Conservation (phyloP, 2,797 vertebrate genomes). For the Cynodonichthys magdalenae region DNA sequence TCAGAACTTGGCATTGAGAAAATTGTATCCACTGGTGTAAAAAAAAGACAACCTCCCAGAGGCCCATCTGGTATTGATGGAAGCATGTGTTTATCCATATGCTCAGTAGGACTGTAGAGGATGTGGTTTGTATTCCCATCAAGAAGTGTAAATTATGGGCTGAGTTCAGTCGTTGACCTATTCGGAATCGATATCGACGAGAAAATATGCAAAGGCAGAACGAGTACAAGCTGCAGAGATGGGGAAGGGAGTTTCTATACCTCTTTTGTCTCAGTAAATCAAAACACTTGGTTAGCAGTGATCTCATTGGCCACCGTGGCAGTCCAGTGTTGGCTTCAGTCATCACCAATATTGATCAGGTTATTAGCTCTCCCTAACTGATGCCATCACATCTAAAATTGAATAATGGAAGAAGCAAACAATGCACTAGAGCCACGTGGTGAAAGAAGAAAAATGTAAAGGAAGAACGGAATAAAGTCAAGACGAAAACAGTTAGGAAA, state of each 20-base stretch:
- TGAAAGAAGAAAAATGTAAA: background rate
- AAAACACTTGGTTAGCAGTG: slow-evolving; percentile 19
- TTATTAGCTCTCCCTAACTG: slow-evolving; percentile 56
- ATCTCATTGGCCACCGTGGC: slow-evolving; percentile 34
- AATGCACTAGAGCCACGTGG: slow-evolving; percentile 12
- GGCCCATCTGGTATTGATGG: slow-evolving; percentile 20
- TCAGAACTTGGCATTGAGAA: slow-evolving; percentile 20
- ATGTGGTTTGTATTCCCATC: slow-evolving; percentile 40
- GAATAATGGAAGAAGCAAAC: slow-evolving; percentile 45
- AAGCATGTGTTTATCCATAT: slow-evolving; percentile 15
- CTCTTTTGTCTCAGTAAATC: slow-evolving; percentile 17
- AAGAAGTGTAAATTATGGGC: slow-evolving; percentile 32
- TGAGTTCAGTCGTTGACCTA: slow-evolving; percentile 25
- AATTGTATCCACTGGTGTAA: slow-evolving; percentile 27
- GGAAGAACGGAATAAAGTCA: too few species aligned
- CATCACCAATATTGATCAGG: slow-evolving; percentile 45
- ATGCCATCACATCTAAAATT: slow-evolving; percentile 38
- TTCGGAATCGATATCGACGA: slow-evolving; percentile 11
- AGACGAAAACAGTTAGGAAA: too few species aligned
- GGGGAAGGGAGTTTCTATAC: background rate
- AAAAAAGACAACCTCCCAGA: slow-evolving; percentile 19
- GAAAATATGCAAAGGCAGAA: slow-evolving; percentile 11
- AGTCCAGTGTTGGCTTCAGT: slow-evolving; percentile 21
- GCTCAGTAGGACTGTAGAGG: slow-evolving; percentile 1
- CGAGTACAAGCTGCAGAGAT: background rate